Evolutionary conservation across 1,140 invertebrate genomes (phyloP).

Genomic region (Manduca sexta): DNA sequence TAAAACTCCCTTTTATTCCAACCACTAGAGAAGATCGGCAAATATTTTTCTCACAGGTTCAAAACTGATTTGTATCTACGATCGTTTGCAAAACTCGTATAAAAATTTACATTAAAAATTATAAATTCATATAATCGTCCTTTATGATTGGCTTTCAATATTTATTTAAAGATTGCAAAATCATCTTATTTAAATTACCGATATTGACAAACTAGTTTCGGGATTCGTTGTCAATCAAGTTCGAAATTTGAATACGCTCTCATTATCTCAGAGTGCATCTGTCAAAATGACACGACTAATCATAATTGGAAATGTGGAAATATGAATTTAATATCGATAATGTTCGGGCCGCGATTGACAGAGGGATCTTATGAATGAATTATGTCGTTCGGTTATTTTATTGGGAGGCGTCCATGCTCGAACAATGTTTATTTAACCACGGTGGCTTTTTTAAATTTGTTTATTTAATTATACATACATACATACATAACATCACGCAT

Average conservation of each 20-base stretch:
- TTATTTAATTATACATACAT: too few species aligned
- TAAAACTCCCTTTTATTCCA: slow-evolving; percentile 40
- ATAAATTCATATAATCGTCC: slow-evolving; percentile 2
- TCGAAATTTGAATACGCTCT: slow-evolving; percentile 34
- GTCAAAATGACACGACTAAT: slow-evolving; percentile 52
- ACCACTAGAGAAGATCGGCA: slow-evolving; percentile 22
- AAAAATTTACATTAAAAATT: not conserved
- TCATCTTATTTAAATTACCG: too few species aligned
- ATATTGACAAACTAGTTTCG: too few species aligned
- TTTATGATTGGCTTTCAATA: not conserved
- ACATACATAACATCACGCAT: too few species aligned
- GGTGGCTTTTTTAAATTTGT: slow-evolving; percentile 1
- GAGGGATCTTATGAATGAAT: slow-evolving; percentile 58
- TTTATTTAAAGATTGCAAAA: slow-evolving; percentile 11
- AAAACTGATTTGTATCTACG: slow-evolving; percentile 6
- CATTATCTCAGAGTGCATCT: slow-evolving; percentile 33
- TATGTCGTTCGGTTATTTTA: slow-evolving; percentile 47
- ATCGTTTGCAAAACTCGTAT: not conserved
- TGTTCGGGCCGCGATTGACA: slow-evolving; percentile 40
- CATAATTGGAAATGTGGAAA: slow-evolving; percentile 44
- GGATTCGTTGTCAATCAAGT: slow-evolving; percentile 45
- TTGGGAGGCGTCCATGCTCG: slow-evolving; percentile 48
- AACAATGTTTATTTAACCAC: slow-evolving; percentile 32
- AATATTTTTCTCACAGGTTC: slow-evolving; percentile 50
- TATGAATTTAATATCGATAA: slow-evolving; percentile 28